A percentile compares a stretch with the other conserved stretches of the same genome.
These are phyloP conservation scores for Sardina pilchardus DNA, from an alignment of 2,113 vertebrate species.

Conservation along the genomic window DNA sequence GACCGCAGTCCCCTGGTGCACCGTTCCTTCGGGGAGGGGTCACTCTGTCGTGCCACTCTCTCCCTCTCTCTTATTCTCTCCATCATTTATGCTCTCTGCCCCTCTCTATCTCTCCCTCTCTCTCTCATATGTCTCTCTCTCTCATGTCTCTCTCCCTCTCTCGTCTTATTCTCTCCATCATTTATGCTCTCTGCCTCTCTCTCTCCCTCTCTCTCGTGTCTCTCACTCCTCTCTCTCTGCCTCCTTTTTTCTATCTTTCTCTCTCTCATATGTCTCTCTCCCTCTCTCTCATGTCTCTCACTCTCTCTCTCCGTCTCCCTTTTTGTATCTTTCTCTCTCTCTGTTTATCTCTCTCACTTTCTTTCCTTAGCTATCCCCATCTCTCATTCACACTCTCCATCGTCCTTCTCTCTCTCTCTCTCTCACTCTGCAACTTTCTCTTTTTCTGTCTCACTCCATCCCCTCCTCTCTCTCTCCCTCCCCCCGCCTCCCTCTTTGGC, in stretches of 20 bases:
- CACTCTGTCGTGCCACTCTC: not conserved
- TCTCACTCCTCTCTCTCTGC: not conserved
- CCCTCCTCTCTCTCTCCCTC: not conserved
- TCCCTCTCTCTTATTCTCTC: not conserved
- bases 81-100: not conserved
- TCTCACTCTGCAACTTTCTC: not conserved
- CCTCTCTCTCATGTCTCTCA: not conserved
- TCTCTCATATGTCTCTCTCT: not conserved
- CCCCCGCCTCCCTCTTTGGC: not conserved
- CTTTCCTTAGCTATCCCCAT: not conserved
- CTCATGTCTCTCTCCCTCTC: not conserved
- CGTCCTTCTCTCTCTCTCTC: not conserved
- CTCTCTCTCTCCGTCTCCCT: not conserved
- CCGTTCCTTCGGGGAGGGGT: slow-evolving; percentile 15
- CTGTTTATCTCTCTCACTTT: not conserved
- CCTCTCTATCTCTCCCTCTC: not conserved
- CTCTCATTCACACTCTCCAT: not conserved
- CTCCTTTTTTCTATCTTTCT: not conserved
- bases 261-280: not conserved
- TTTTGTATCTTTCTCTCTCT: not conserved
- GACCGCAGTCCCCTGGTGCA: slow-evolving; percentile 33
- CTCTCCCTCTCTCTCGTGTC: not conserved
- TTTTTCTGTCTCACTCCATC: not conserved
- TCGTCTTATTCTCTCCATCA: too few species aligned
- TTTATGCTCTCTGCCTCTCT: not conserved